phyloP scores from a whole-genome alignment of 2,113 vertebrate species.

The Eublepharis macularius region DNA sequence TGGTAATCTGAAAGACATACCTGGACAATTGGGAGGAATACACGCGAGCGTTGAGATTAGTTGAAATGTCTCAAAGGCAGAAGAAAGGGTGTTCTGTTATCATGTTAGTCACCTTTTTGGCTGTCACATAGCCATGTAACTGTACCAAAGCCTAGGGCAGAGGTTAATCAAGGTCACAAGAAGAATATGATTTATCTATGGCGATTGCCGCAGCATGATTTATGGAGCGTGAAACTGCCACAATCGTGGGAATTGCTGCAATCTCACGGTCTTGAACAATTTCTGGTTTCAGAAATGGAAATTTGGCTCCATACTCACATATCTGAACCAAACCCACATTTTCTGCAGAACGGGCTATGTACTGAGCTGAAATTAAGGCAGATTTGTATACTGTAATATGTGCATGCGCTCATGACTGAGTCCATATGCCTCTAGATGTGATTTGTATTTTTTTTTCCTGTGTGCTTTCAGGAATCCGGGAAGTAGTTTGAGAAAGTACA shows the following conservation, averaged over 20 bases:
- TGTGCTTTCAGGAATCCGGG: conserved; percentile 57
- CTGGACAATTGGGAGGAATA: no score
- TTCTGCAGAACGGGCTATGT: neutral
- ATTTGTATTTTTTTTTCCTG: neutral
- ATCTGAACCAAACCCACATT: neutral
- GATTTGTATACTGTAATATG: neutral
- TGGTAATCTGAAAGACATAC: no score
- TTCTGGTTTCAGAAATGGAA: neutral
- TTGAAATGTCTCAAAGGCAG: no score
- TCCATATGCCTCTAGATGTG: neutral
- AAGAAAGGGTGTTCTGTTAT: no score
- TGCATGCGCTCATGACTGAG: neutral
- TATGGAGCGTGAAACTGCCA: neutral
- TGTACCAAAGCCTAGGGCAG: no score
- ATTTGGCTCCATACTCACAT: neutral
- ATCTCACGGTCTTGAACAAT: neutral
- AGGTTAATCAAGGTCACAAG: no score
- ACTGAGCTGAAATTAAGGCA: neutral
- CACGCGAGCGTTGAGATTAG: no score
- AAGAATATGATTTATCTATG: neutral
- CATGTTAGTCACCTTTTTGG: no score
- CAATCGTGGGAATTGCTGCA: neutral
- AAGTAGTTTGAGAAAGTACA: conserved; percentile 37
- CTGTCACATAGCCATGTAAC: no score
- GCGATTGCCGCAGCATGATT: neutral